A percentile compares a stretch with the other conserved stretches of the same genome.
Evolutionary conservation across 2,888 invertebrate species (phyloP).

Genomic region (Hecatera dysodea): DNA sequence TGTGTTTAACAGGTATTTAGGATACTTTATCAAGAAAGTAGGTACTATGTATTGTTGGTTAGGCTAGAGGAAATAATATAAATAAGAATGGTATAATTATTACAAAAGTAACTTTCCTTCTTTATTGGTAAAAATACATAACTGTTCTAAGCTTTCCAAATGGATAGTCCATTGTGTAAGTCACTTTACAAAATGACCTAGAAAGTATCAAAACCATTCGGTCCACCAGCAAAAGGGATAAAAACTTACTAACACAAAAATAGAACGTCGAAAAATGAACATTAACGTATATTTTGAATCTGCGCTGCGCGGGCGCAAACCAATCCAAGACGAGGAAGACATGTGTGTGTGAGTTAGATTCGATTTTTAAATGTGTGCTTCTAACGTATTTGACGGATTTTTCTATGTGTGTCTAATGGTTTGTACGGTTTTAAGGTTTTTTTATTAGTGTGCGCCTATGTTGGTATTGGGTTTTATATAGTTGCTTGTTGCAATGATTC

Average conservation of each 20-base stretch:
- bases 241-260: slow-evolving; percentile 88
- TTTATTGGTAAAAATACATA: neutral
- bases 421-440: slow-evolving; percentile 48
- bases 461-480: slow-evolving; percentile 45
- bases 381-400: slow-evolving; percentile 58
- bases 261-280: slow-evolving; percentile 88
- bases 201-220: slow-evolving; percentile 79
- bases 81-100: no score
- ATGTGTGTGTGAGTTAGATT: slow-evolving; percentile 74
- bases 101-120: no score
- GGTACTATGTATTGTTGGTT: neutral
- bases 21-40: neutral
- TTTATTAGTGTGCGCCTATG: slow-evolving; percentile 48
- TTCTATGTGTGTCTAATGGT: slow-evolving; percentile 57
- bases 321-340: slow-evolving; percentile 72
- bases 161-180: neutral
- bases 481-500: slow-evolving; percentile 35
- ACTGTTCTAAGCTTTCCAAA: neutral
- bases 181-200: slow-evolving; percentile 64
- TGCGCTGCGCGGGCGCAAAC: slow-evolving; percentile 69
- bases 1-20: neutral
- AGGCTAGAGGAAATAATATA: neutral
- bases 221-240: slow-evolving; percentile 76
- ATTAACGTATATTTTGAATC: slow-evolving; percentile 80
- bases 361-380: slow-evolving; percentile 67